Evolutionary conservation across 2,888 invertebrate genomes (phyloP).

Genomic region (Agrochola lychnidis): DNA sequence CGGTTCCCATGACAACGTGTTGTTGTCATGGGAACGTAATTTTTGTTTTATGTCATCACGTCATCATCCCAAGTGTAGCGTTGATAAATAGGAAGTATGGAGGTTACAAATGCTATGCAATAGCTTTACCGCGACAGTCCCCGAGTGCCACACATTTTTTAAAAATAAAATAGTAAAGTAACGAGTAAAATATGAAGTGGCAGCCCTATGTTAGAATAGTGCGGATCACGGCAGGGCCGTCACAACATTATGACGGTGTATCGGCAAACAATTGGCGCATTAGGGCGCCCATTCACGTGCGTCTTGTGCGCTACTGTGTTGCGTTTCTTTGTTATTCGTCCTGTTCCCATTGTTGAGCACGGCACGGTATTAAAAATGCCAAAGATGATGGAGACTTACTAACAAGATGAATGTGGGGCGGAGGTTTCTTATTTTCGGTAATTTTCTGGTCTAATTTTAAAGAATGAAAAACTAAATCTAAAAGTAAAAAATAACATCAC

Average conservation of each 20-base stretch:
- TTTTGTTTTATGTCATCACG: too few relatives aligned
- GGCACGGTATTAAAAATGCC: background rate
- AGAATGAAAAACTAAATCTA: background rate
- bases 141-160: too few relatives aligned
- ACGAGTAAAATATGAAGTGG: background rate
- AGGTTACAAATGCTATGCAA: too few relatives aligned
- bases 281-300: constrained; percentile 70
- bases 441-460: background rate
- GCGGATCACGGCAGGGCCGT: constrained; percentile 48
- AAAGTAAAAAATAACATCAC: background rate
- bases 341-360: constrained; percentile 28
- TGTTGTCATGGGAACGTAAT: too few relatives aligned
- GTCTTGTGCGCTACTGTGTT: constrained; percentile 71
- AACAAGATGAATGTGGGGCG: background rate
- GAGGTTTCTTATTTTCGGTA: background rate
- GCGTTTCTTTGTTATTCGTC: constrained; percentile 65
- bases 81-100: too few relatives aligned
- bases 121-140: too few relatives aligned
- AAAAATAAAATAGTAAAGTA: background rate
- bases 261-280: constrained; percentile 81
- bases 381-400: background rate
- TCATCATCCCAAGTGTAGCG: too few relatives aligned
- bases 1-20: too few relatives aligned
- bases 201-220: constrained; percentile 66
- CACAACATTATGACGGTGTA: constrained; percentile 79